phyloP scores from a whole-genome alignment of 2,113 vertebrate species.

The Damaliscus lunatus region DNA sequence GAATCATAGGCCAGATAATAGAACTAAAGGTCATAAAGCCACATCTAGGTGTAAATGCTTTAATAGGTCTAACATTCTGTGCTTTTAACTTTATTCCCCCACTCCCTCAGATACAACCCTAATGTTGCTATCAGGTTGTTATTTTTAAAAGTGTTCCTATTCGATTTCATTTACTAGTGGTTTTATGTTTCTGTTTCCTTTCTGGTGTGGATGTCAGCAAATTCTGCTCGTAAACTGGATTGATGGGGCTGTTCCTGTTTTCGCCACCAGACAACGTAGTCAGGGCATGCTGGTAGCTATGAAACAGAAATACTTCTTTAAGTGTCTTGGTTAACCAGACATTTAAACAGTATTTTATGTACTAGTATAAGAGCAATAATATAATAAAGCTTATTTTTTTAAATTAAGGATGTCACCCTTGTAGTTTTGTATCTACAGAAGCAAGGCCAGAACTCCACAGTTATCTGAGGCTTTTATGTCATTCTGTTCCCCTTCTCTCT shows the following conservation, averaged over 20 bases:
- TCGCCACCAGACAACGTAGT: not conserved
- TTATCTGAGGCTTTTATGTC: not conserved
- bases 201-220: not conserved
- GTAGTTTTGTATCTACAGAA: not conserved
- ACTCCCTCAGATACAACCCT: not conserved
- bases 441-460: not conserved
- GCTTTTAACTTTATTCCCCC: not conserved
- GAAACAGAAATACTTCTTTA: not conserved
- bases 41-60: not conserved
- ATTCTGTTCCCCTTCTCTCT: not conserved
- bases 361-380: not conserved
- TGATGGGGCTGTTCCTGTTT: not conserved
- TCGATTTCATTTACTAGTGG: not conserved
- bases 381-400: not conserved
- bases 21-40: not conserved
- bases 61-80: not conserved
- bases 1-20: not conserved
- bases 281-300: not conserved
- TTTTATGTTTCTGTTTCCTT: constrained; percentile 4
- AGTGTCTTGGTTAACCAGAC: not conserved
- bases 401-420: not conserved
- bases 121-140: not conserved
- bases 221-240: not conserved
- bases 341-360: not conserved
- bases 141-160: not conserved